Evolutionary conservation across 2,113 vertebrate species (phyloP).

Genomic region (Indicator maculatus): DNA sequence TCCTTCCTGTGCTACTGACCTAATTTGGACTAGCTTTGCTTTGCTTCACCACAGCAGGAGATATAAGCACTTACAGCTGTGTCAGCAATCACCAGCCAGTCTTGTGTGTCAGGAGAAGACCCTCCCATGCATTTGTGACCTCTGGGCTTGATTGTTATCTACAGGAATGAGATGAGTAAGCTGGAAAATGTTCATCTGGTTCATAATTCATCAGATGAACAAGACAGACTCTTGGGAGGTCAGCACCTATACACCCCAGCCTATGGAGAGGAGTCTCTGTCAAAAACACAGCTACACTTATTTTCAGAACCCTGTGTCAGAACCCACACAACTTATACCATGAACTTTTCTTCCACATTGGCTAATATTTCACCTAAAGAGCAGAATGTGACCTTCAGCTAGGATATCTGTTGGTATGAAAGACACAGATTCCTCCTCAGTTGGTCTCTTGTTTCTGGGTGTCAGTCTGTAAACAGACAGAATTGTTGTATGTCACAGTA

Average conservation of each 20-base stretch:
- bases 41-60: not conserved
- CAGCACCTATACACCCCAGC: rapidly evolving
- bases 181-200: not conserved
- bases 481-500: not conserved
- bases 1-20: not conserved
- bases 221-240: not conserved
- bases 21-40: not conserved
- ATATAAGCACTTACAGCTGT: not conserved
- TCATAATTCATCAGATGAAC: not conserved
- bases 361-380: not conserved
- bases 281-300: not conserved
- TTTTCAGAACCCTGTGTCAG: not conserved
- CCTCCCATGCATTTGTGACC: not conserved
- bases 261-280: not conserved
- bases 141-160: conserved; percentile 4
- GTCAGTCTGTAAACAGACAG: not conserved
- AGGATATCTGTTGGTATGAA: not conserved
- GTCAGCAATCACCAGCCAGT: not conserved
- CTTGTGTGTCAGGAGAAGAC: not conserved
- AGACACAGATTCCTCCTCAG: not conserved
- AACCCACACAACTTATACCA: not conserved
- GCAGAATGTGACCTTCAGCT: not conserved
- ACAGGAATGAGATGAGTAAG: conserved; percentile 31
- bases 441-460: not conserved
- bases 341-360: not conserved